These are phyloP conservation scores for Peromyscus leucopus DNA, from an alignment of 2,113 vertebrate species.

Conservation along the genomic window DNA sequence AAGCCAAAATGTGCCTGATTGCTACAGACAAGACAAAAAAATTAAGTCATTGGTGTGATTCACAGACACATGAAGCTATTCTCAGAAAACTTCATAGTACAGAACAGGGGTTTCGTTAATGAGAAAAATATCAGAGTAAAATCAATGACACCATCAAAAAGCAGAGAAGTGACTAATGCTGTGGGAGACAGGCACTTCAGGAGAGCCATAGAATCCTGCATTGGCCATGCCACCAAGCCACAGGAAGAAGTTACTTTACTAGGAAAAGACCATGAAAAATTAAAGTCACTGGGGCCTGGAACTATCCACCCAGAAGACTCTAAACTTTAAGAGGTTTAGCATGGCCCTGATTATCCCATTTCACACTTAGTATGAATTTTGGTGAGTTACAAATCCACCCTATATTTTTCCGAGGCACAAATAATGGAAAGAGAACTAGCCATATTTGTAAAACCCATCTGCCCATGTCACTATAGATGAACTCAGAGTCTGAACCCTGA, in stretches of 20 bases:
- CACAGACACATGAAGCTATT: conserved; percentile 67
- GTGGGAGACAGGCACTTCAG: background rate
- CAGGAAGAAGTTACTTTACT: background rate
- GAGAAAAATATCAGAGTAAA: conserved; percentile 62
- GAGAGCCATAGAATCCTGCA: background rate
- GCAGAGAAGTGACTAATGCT: conserved; percentile 55
- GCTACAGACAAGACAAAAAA: conserved; percentile 67
- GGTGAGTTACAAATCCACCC: background rate
- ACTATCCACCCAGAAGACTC: background rate
- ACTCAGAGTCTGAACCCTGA: background rate
- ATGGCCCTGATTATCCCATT: background rate
- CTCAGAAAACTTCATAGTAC: conserved; percentile 74
- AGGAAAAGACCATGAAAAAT: background rate
- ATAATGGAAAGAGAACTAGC: background rate
- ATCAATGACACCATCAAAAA: conserved; percentile 51
- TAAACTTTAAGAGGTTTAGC: background rate
- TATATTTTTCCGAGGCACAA: background rate
- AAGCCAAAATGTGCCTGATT: conserved; percentile 64
- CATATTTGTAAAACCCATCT: background rate
- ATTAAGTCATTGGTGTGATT: conserved; percentile 67
- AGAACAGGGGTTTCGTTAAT: conserved; percentile 67
- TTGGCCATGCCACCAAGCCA: background rate
- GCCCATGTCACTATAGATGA: background rate
- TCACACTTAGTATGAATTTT: background rate
- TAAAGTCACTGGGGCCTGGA: background rate